Evolutionary conservation across 2,113 vertebrate genomes (phyloP).

Genomic region (Gasterosteus nipponicus): DNA sequence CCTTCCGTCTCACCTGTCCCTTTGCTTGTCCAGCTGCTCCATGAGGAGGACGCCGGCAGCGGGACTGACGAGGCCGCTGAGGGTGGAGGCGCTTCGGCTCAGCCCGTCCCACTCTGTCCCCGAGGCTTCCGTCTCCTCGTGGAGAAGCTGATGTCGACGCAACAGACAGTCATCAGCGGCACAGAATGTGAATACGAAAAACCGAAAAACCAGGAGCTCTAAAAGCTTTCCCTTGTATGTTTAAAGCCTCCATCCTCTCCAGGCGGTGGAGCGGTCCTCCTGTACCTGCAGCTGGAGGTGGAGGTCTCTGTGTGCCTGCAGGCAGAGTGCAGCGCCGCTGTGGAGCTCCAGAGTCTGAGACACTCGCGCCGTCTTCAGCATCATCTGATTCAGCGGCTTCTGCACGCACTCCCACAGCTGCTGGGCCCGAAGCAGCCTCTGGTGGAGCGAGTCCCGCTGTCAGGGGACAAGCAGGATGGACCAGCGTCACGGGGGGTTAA

Average conservation of each 20-base stretch:
- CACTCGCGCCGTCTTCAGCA: constrained; percentile 64
- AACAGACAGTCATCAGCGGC: neutral
- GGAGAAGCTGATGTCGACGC: constrained; percentile 78
- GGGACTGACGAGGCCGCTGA: constrained; percentile 78
- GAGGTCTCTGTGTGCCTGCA: constrained; percentile 74
- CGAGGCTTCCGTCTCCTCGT: constrained; percentile 76
- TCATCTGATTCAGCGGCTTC: constrained; percentile 66
- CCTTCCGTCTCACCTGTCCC: constrained; percentile 74
- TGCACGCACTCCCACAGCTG: constrained; percentile 81
- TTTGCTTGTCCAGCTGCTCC: constrained; percentile 70
- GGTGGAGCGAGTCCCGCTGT: constrained; percentile 78
- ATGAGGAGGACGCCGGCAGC: constrained; percentile 76
- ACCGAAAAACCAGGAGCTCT: no score
- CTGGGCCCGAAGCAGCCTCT: constrained; percentile 64
- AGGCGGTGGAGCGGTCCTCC: neutral
- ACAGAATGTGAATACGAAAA: neutral
- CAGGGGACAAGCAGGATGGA: neutral
- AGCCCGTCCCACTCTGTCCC: constrained; percentile 82
- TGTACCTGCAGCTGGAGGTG: constrained; percentile 86
- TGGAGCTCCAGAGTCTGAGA: constrained; percentile 74
- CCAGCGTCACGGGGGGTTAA: neutral
- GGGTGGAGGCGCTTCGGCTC: constrained; percentile 46
- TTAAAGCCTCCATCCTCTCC: neutral
- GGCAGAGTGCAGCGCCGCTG: constrained; percentile 67
- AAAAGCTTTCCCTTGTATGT: no score